Percentiles rank a stretch among this genome's conserved stretches.
Conservation (phyloP, 1,140 invertebrate species). For the Drosophila seguyi region DNA sequence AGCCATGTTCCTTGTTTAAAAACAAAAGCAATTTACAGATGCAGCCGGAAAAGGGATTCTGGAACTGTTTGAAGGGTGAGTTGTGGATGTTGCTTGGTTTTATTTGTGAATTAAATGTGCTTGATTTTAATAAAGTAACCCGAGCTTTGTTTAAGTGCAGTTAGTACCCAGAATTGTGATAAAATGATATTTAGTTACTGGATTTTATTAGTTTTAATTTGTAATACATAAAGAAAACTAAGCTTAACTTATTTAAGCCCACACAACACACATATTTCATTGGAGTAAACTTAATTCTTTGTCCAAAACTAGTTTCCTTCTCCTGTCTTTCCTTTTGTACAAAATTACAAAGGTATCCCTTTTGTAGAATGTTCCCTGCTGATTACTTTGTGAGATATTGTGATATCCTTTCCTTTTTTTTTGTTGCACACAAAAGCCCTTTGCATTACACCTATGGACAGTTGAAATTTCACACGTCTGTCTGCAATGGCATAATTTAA, state of each 20-base stretch:
- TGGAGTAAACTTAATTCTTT: neutral
- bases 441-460: constrained; percentile 33
- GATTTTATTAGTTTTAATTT: neutral
- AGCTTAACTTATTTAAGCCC: neutral
- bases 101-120: constrained; percentile 12
- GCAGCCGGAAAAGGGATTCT: constrained; percentile 18
- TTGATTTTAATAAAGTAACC: neutral
- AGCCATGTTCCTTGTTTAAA: constrained; percentile 7
- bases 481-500: constrained; percentile 77
- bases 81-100: constrained; percentile 11
- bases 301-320: neutral
- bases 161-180: neutral
- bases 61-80: neutral
- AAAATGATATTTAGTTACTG: neutral
- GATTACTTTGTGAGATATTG: constrained; percentile 63
- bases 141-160: neutral
- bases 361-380: constrained; percentile 30
- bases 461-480: constrained; percentile 72
- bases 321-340: neutral
- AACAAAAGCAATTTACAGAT: constrained; percentile 61
- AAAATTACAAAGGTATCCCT: constrained; percentile 4
- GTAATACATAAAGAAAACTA: neutral
- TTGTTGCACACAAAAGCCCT: neutral
- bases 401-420: constrained; percentile 9
- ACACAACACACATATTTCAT: neutral